Evolutionary conservation across 2,888 invertebrate species (phyloP), one percentile per base, ranked within the genome.

Genomic region (Epinotia nisella): DNA sequence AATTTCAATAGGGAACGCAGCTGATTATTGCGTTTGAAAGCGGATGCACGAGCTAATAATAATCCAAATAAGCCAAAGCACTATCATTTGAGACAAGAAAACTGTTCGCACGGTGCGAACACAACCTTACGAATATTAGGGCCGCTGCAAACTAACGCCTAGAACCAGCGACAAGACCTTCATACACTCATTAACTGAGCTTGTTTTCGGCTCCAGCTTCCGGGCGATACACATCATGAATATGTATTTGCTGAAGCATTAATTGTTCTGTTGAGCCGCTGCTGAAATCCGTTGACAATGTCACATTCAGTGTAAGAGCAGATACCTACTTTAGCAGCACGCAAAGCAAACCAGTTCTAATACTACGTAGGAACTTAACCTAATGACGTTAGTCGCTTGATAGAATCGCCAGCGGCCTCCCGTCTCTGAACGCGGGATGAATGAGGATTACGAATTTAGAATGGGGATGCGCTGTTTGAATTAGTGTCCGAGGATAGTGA

Each of bases 31-130:
- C 61, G 51, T 62, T 73, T 29, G 64, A 64, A 69, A 73, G 73
- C 73, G 68, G 73, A 73, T 73, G 64, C 58, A 59, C 53, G 64
- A 35, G 51, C 69, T 71, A 71, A 71, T 71, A 69, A 69, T 73
- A 73, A 69, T 69, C 62, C 49, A 24, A 61, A 67, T 66, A 61
- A 55, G 55, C 49, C 39, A 59, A 58, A 69, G 73, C 41, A 73
- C 73, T 73, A 73, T 73, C 58, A 73, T 73, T 69, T 64, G 41
- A 53, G 58, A 62, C 68, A 51, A 64, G 73, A 73, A 59, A 69
- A 68, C 51, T 61, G 67, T 60, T 71, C 41, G 29, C 29, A 62
- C 56, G 72, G 61, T 62, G 67, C 49, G 56, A 49, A 67, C 35
- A 51, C 61, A 61, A 53, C 49, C 56, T 61, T 56, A 55, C 15